Evolutionary conservation across 2,797 vertebrate genomes (phyloP).

Genomic region (Anguilla marmorata): DNA sequence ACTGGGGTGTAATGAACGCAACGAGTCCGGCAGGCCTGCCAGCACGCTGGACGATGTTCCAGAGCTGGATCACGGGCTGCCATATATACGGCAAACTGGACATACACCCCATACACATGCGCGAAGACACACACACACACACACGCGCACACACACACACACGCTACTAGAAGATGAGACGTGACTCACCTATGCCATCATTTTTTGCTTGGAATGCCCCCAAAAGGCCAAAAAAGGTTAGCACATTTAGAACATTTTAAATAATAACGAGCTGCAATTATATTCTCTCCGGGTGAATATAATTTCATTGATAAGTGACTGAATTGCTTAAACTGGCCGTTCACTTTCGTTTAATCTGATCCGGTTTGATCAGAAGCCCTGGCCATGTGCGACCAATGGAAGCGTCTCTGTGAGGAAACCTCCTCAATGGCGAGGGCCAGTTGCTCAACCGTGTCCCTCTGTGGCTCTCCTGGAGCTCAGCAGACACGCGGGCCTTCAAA

Average conservation of each 20-base stretch:
- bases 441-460: constrained; percentile 26
- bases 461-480: background rate
- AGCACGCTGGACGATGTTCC: background rate
- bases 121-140: background rate
- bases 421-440: constrained; percentile 13
- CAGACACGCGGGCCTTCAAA: constrained; percentile 3
- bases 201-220: background rate
- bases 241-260: background rate
- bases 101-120: background rate
- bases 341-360: constrained; percentile 16
- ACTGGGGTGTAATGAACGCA: background rate
- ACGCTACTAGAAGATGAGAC: background rate
- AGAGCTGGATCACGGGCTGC: background rate
- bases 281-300: background rate
- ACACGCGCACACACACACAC: background rate
- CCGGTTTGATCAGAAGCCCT: constrained; percentile 13
- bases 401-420: constrained; percentile 15
- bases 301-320: background rate
- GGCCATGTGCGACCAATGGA: constrained; percentile 18
- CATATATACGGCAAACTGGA: background rate
- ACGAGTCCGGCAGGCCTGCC: background rate
- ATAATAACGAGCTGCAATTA: background rate
- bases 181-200: background rate
- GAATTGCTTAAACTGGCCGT: background rate
- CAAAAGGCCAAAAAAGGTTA: background rate